These are phyloP conservation scores for Rhopilema esculentum DNA, from an alignment of 30 jellyfish, hydroid and myxozoan species.

Conservation along the genomic window DNA sequence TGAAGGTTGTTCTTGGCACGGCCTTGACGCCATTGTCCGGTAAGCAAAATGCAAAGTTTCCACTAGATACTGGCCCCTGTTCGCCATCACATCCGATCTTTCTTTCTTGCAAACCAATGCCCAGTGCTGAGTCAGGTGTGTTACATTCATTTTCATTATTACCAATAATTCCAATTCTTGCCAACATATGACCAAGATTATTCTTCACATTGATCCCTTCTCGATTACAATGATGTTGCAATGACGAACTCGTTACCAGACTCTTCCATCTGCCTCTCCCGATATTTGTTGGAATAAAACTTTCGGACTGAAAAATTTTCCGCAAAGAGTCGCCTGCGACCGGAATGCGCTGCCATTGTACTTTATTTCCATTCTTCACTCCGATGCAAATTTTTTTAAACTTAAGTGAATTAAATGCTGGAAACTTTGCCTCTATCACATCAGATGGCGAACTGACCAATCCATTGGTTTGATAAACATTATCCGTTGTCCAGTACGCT, in stretches of 20 bases:
- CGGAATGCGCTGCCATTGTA: slow-evolving; percentile 20
- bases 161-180: slow-evolving; percentile 9
- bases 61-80: slow-evolving; percentile 1
- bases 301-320: neutral
- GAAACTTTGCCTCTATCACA: slow-evolving; percentile 16
- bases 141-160: slow-evolving; percentile 4
- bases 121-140: slow-evolving; percentile 2
- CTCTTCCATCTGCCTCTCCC: slow-evolving; percentile 14
- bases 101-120: neutral
- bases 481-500: too few species aligned
- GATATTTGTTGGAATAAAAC: neutral
- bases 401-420: slow-evolving; percentile 20
- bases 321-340: slow-evolving; percentile 10
- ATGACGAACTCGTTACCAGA: neutral
- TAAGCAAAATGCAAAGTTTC: slow-evolving; percentile 5
- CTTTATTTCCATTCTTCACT: neutral
- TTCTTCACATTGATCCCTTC: slow-evolving; percentile 17
- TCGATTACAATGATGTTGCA: slow-evolving; percentile 7
- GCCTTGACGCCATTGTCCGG: slow-evolving; percentile 21
- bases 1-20: neutral
- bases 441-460: neutral
- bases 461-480: too few species aligned
- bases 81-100: neutral
- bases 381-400: slow-evolving; percentile 32
- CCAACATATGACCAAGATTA: neutral